These are phyloP conservation scores for Chymomyza fuscimana DNA, from an alignment of 2,888 invertebrate species.

Conservation along the genomic window DNA sequence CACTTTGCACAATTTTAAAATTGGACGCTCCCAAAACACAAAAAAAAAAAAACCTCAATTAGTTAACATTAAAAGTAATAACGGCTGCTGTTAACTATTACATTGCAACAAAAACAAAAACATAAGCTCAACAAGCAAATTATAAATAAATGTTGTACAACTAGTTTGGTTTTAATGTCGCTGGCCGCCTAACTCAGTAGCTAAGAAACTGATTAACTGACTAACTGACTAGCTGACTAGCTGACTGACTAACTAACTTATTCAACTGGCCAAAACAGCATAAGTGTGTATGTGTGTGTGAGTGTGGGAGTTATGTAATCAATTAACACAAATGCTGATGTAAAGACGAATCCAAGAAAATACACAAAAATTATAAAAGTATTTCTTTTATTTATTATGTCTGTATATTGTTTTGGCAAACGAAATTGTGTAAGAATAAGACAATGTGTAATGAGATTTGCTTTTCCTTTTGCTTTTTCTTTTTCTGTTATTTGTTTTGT, in stretches of 20 bases:
- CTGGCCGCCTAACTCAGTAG: background rate
- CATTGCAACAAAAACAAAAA: background rate
- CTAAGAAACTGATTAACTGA: background rate
- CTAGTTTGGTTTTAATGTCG: background rate
- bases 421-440: slow-evolving; percentile 1
- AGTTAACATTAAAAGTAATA: background rate
- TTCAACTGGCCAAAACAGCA: slow-evolving; percentile 13
- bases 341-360: slow-evolving; percentile 33
- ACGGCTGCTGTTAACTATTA: background rate
- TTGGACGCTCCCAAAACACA: background rate
- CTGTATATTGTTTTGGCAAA: slow-evolving; percentile 24
- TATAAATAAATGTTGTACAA: slow-evolving; percentile 4
- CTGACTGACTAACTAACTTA: slow-evolving; percentile 28
- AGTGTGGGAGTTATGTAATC: slow-evolving; percentile 60
- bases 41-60: background rate
- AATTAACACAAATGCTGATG: slow-evolving; percentile 63
- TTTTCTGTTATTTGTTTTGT: background rate
- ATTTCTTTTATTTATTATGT: slow-evolving; percentile 20
- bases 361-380: slow-evolving; percentile 26
- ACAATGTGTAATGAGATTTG: background rate
- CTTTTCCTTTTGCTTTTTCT: background rate
- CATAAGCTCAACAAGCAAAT: background rate
- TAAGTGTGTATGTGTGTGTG: slow-evolving; percentile 12
- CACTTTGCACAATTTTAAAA: background rate
- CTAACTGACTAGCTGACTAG: slow-evolving; percentile 17